Base-by-base conservation (phyloP, 53 echinoderm and acorn worm species). In the Henricia sp. region DNA sequence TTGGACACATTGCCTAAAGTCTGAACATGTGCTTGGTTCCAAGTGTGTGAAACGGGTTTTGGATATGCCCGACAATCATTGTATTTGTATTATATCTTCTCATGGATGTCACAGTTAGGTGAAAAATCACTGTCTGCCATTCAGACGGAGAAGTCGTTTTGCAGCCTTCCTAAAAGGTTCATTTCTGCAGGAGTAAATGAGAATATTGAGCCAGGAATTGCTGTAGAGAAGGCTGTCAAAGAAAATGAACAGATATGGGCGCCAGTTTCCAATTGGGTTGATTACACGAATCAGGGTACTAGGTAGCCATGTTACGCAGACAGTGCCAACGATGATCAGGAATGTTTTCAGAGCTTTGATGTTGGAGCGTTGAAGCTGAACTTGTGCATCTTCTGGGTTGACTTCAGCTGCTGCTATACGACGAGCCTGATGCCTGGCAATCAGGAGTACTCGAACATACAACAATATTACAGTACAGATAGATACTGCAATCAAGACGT, bases 321-420 rank as follows among this genome's bases (percentile, higher is more conserved):
- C 28, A 70, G 70, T 44, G 14, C 46, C 46, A 39, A 50, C 48
- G 46, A 70, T 70, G 4, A 70, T 70, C 28, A 70, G 11, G 29
- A 70, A 43, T 28, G 70, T 70, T 42, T 70, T 70, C 25, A 70
- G 48, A 70, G 70, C 44, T 48, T 27, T 70, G 30, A 46, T 13
- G 40, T 70, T 70, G 10, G 70, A 70, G 70, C 48, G 48, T 14
- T 43, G 70, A 13, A 70, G 70, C 50, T 70, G 70, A 26, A 43
- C 70, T 28, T 70, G 70, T 48, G 48, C 70, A 46, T 48, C 70
- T 43, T 25, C 70, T 27, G 70, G 46, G 17, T 70, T 46, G 28
- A 70, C 17, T 21, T 70, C 70, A 43, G 70, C 70, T 43, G 70
- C 70, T 28, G 70, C 70, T 70, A 70, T 70, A 12, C 70, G 70